Evolutionary conservation across 2,113 vertebrate species (phyloP).

Genomic region (Sphyrna mokarran): DNA sequence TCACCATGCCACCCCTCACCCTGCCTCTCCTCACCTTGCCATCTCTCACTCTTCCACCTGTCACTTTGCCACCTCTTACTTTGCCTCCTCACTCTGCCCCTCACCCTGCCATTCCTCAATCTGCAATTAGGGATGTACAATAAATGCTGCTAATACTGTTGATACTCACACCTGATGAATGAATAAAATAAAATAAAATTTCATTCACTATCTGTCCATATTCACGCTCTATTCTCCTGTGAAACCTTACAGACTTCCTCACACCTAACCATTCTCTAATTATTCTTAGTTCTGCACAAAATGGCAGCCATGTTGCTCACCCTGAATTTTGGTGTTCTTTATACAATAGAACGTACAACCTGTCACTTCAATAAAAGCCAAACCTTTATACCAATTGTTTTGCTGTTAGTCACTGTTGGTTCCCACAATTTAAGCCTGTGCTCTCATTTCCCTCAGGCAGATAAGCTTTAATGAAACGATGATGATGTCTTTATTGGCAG

Average conservation of each 20-base stretch:
- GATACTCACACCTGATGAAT: too few species aligned
- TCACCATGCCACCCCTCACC: constrained; percentile 40
- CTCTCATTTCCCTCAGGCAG: constrained; percentile 5
- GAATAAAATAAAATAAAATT: too few species aligned
- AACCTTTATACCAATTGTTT: background rate
- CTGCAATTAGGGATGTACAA: background rate
- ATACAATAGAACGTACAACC: background rate
- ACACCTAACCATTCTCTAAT: background rate
- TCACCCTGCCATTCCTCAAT: constrained; percentile 5
- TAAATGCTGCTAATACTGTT: too few species aligned
- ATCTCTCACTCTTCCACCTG: background rate
- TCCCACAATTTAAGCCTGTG: constrained; percentile 17
- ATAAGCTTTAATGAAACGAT: constrained; percentile 13
- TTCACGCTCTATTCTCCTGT: background rate
- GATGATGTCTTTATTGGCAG: background rate
- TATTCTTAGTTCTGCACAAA: background rate
- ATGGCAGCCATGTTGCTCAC: background rate
- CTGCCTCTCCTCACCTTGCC: constrained; percentile 39
- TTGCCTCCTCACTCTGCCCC: too few species aligned
- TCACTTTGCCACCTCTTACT: accelerated
- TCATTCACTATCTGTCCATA: background rate
- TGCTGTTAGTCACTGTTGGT: background rate
- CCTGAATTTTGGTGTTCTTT: background rate
- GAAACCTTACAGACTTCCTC: background rate
- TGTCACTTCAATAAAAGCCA: background rate